A percentile compares a stretch with the other conserved stretches of the same genome.
phyloP scores from a whole-genome alignment of 2,888 invertebrate species.

The Thymelicus acteon region DNA sequence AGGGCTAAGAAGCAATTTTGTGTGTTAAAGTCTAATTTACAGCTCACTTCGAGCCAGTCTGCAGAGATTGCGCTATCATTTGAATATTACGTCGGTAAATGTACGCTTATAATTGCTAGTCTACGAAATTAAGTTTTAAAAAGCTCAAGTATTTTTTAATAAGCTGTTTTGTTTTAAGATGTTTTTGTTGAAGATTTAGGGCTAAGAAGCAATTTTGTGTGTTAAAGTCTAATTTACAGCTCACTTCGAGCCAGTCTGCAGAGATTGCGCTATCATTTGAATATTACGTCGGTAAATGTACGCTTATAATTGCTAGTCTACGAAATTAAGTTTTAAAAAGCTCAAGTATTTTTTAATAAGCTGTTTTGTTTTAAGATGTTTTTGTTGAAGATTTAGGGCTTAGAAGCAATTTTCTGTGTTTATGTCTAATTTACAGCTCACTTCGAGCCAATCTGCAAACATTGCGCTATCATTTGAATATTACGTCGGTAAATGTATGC shows the following conservation, averaged over 20 bases:
- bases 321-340: not conserved
- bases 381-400: too few relatives aligned
- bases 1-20: too few relatives aligned
- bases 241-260: conserved; percentile 36
- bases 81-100: conserved; percentile 28
- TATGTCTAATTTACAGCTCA: conserved; percentile 63
- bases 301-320: conserved; percentile 31
- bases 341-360: too few relatives aligned
- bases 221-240: too few relatives aligned
- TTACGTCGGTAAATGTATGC: conserved; percentile 28
- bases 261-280: conserved; percentile 27
- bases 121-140: conserved; percentile 12
- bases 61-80: conserved; percentile 26
- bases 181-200: too few relatives aligned
- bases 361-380: too few relatives aligned
- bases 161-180: too few relatives aligned
- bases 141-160: not conserved
- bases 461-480: conserved; percentile 28
- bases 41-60: conserved; percentile 64
- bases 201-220: too few relatives aligned
- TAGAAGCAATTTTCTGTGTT: too few relatives aligned
- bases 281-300: conserved; percentile 27
- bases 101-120: conserved; percentile 30
- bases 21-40: conserved; percentile 53
- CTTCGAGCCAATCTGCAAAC: conserved; percentile 52